Evolutionary conservation across 2,113 vertebrate species (phyloP), one percentile per base, ranked within the genome.

Genomic region (Meles meles): DNA sequence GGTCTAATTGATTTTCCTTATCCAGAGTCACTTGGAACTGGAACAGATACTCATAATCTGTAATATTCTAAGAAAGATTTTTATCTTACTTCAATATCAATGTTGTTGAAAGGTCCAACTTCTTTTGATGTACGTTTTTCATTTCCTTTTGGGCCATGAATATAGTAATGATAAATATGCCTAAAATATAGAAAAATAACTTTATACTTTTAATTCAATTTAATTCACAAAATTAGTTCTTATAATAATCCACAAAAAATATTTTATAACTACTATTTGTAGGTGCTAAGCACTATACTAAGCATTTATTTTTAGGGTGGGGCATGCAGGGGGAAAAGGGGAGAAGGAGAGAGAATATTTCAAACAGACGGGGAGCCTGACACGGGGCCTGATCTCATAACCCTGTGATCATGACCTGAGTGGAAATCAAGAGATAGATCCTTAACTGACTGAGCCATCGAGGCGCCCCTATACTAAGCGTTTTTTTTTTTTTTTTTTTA

Each of bases 121-220:
- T 98, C 98, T 95, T 94, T 96, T 42, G 90, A 90, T 23, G 15
- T 71, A 31, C 7, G 98, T 67, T 79, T 55, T 95, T 99, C 98
- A 90, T 99, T 99, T 98, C 99, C 99, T 98, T 99, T 98, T 84
- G 98, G 98, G 80, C 99, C 99, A 91, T 99, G 99, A 97, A 99
- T 98, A 97, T 99, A 99, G 96, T 99, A 99, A 98, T 99, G 99
- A 98, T 99, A 99, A 80, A 99, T 99, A 98, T 99, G 99, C 79
- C 99, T 99, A 98, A 97, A 99, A 99, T 84, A 94, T 7, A 93
- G 18, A 95, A 94, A 55, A 96, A 69, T 57, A 94, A 88, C 4
- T 47, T 98, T 71, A 94, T 5, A 93, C 39, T 96, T 96, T 90
- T 74, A 95, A 92, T 55, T 65, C 52, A 92, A 76, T 76, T 76